Conservation (phyloP, 2,797 vertebrate species). For the Sphenopsis melanotis region DNA sequence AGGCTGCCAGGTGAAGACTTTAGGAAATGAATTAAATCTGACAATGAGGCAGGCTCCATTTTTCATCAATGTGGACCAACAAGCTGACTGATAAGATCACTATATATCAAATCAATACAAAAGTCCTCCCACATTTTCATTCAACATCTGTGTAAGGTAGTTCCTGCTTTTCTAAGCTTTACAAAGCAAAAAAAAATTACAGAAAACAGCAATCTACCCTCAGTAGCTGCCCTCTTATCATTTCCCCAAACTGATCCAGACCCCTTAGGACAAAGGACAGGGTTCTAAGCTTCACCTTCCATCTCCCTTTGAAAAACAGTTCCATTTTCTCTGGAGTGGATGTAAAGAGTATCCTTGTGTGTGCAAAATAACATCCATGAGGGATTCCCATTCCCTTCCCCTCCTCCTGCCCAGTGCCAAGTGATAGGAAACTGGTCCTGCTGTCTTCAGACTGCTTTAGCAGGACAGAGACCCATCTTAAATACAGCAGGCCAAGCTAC, state of each 20-base stretch:
- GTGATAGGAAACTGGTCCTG: not conserved
- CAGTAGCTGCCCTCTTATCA: not conserved
- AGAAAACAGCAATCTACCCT: not conserved
- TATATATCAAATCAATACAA: not conserved
- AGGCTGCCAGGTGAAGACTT: not conserved
- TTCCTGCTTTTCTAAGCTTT: not conserved
- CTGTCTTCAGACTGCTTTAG: not conserved
- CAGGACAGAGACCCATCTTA: not conserved
- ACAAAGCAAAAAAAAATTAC: not conserved
- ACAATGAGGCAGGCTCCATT: not conserved
- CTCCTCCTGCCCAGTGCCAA: not conserved
- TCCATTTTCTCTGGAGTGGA: not conserved
- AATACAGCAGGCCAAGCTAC: not conserved
- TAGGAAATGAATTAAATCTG: not conserved
- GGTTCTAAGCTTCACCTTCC: not conserved
- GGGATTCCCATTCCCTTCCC: not conserved
- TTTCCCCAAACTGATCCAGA: not conserved
- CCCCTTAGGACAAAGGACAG: not conserved
- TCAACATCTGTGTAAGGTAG: not conserved
- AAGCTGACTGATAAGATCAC: not conserved
- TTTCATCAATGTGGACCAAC: not conserved
- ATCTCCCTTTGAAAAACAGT: not conserved
- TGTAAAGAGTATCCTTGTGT: not conserved
- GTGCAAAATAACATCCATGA: not conserved
- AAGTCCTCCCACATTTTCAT: not conserved